Evolutionary conservation across 2,113 vertebrate species (phyloP).

Genomic region (Tachysurus fulvidraco): DNA sequence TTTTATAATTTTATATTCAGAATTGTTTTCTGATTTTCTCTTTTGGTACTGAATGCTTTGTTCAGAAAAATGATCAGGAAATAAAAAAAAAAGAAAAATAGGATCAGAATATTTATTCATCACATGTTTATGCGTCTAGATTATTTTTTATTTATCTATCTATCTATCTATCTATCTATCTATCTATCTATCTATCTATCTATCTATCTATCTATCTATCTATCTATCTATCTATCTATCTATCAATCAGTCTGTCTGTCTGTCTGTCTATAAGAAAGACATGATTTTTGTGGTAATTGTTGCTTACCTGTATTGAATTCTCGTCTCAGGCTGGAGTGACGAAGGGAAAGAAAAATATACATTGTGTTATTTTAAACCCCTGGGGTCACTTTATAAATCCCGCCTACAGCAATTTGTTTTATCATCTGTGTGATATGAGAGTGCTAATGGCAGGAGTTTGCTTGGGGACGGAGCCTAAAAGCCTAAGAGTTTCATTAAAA

Average conservation of each 20-base stretch:
- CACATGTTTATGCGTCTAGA: neutral
- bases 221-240: too few relatives aligned
- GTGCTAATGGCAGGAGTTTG: neutral
- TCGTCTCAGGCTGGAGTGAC: neutral
- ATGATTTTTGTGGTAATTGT: neutral
- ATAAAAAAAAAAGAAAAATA: too few relatives aligned
- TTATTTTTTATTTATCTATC: too few relatives aligned
- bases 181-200: too few relatives aligned
- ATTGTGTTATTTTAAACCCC: conserved; percentile 1
- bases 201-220: too few relatives aligned
- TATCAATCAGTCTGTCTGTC: too few relatives aligned
- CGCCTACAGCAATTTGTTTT: neutral
- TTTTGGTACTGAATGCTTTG: too few relatives aligned
- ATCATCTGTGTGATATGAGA: neutral
- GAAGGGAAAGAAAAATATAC: conserved; percentile 8
- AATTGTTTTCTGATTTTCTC: neutral
- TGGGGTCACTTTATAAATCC: neutral
- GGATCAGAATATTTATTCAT: neutral
- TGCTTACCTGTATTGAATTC: neutral
- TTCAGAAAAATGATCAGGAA: too few relatives aligned
- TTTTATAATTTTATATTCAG: neutral
- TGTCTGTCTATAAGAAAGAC: neutral
- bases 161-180: too few relatives aligned
- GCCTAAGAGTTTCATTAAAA: neutral
- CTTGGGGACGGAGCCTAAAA: neutral